These are phyloP conservation scores for Nasonia giraulti DNA, from an alignment of 1,140 invertebrate genomes.

Conservation along the genomic window DNA sequence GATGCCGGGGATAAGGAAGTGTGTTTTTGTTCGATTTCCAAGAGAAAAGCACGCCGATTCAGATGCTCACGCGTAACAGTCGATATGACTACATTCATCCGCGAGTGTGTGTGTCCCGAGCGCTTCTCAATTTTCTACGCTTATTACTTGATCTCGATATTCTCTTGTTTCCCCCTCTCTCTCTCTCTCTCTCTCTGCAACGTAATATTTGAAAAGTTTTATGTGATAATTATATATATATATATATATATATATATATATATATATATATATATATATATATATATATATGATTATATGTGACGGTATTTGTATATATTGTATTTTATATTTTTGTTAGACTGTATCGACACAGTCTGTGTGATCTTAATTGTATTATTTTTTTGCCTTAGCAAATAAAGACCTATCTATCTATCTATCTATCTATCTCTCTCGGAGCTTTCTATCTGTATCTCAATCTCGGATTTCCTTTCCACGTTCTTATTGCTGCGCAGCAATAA, in stretches of 20 bases:
- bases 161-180: not conserved
- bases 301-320: too few relatives aligned
- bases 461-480: conserved; percentile 9
- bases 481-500: not conserved
- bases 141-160: conserved; percentile 40
- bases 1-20: too few relatives aligned
- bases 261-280: too few relatives aligned
- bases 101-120: not conserved
- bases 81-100: conserved; percentile 20
- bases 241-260: too few relatives aligned
- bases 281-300: too few relatives aligned
- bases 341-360: too few relatives aligned
- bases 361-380: too few relatives aligned
- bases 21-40: not conserved
- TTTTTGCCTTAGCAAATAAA: too few relatives aligned
- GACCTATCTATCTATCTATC: not conserved
- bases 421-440: not conserved
- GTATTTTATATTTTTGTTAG: too few relatives aligned
- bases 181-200: conserved; percentile 2
- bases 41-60: not conserved
- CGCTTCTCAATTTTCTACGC: conserved; percentile 33
- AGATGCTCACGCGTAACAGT: not conserved
- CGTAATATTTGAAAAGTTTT: too few relatives aligned
- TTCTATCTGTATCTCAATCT: conserved; percentile 21
- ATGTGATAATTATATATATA: too few relatives aligned